A percentile compares a stretch with the other conserved stretches of the same genome.
phyloP scores from a whole-genome alignment of 2,113 vertebrate species.

The Urocitellus parryii region DNA sequence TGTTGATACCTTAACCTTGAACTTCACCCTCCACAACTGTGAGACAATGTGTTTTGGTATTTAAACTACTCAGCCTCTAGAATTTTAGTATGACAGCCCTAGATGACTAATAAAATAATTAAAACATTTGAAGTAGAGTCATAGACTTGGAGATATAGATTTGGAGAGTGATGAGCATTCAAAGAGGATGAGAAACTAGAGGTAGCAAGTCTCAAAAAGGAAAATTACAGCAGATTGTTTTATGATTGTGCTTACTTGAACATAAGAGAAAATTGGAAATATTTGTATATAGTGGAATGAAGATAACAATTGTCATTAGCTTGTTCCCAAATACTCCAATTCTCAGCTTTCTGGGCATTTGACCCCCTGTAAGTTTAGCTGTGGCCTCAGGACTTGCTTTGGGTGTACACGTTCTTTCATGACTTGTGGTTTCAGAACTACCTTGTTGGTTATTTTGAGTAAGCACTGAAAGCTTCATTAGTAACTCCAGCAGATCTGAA shows the following conservation, averaged over 20 bases:
- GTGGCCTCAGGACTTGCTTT: neutral
- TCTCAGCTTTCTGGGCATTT: neutral
- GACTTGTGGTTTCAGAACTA: neutral
- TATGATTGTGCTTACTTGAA: neutral
- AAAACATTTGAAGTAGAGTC: neutral
- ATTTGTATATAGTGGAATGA: neutral
- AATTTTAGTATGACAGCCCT: neutral
- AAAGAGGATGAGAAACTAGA: neutral
- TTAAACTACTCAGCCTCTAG: neutral
- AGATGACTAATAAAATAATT: neutral
- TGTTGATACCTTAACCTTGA: neutral
- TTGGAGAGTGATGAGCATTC: neutral
- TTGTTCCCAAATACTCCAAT: neutral
- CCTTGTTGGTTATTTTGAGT: neutral
- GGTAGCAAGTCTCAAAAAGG: neutral
- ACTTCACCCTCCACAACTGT: neutral
- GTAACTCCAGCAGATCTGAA: neutral
- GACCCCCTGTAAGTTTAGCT: neutral
- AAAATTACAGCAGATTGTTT: neutral
- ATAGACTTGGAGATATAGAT: neutral
- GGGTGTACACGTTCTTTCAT: neutral
- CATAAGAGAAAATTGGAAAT: neutral
- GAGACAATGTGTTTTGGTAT: neutral
- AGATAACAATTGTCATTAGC: neutral
- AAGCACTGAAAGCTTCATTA: neutral